Evolutionary conservation across 2,888 invertebrate genomes (phyloP).

Genomic region (Labia minor): DNA sequence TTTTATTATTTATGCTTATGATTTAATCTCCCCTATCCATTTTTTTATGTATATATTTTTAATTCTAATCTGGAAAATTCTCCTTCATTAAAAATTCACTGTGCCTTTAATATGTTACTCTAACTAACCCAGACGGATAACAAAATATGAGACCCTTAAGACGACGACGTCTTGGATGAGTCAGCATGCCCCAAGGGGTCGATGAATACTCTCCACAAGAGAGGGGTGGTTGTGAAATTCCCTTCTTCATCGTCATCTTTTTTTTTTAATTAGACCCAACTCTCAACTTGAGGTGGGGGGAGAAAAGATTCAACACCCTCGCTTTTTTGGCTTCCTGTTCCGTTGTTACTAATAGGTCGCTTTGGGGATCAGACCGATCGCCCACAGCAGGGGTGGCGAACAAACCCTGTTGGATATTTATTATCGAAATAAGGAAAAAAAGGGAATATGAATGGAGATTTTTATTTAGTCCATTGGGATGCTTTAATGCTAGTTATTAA

Average conservation of each 20-base stretch:
- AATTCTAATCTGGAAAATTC: background rate
- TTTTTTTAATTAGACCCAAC: conserved; percentile 1
- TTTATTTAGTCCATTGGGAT: too few relatives aligned
- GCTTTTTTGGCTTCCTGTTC: conserved; percentile 13
- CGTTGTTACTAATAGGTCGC: conserved; percentile 5
- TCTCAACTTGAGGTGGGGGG: background rate
- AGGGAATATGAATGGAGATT: background rate
- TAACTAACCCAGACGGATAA: conserved; percentile 8
- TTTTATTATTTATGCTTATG: background rate
- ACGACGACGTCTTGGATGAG: background rate
- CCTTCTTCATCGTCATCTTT: background rate
- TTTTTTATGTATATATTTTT: too few relatives aligned
- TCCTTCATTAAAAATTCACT: background rate
- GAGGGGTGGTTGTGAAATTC: background rate
- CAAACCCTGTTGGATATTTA: background rate
- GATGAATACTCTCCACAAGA: background rate
- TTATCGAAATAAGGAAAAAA: background rate
- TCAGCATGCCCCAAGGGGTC: background rate
- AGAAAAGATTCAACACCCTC: background rate
- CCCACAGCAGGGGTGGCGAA: background rate
- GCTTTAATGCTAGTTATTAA: too few relatives aligned
- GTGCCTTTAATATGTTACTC: conserved; percentile 4
- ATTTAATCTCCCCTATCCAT: background rate
- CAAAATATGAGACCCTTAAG: conserved; percentile 8
- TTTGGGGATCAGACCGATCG: background rate